Evolutionary conservation across 23 tunicate species (phyloP).

Genomic region (Corella eumyota): DNA sequence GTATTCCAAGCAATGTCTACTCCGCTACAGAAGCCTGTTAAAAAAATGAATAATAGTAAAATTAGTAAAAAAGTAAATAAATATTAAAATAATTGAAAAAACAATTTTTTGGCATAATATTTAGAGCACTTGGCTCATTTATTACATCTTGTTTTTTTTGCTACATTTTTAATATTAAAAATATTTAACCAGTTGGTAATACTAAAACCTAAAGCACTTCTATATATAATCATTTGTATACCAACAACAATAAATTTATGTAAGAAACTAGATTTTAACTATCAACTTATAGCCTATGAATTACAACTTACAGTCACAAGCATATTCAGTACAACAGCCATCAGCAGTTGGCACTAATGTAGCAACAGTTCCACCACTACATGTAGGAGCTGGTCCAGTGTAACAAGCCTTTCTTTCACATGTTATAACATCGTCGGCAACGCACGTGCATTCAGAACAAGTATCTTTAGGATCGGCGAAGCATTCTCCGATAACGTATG

Average conservation of each 20-base stretch:
- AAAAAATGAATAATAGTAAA: neutral
- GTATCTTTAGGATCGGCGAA: constrained; percentile 48
- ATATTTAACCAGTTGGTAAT: too few relatives aligned
- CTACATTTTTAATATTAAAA: too few relatives aligned
- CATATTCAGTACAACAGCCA: constrained; percentile 76
- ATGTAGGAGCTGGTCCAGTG: neutral
- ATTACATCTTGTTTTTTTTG: too few relatives aligned
- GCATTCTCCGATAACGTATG: constrained; percentile 36
- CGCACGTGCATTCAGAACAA: constrained; percentile 62
- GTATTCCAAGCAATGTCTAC: constrained; percentile 66
- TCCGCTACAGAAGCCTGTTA: constrained; percentile 71
- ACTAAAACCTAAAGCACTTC: too few relatives aligned
- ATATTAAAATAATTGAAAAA: too few relatives aligned
- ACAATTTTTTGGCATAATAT: too few relatives aligned
- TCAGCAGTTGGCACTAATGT: constrained; percentile 24
- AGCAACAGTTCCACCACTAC: constrained; percentile 48
- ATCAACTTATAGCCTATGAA: too few relatives aligned
- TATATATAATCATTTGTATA: too few relatives aligned
- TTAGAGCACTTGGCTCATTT: too few relatives aligned
- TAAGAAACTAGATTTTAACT: neutral
- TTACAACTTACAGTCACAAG: constrained; percentile 77
- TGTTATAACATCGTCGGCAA: constrained; percentile 31
- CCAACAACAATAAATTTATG: neutral
- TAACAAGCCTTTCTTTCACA: constrained; percentile 43
- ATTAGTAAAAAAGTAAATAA: neutral